Evolutionary conservation across 2,797 vertebrate genomes (phyloP).

Genomic region (Bucorvus abyssinicus): DNA sequence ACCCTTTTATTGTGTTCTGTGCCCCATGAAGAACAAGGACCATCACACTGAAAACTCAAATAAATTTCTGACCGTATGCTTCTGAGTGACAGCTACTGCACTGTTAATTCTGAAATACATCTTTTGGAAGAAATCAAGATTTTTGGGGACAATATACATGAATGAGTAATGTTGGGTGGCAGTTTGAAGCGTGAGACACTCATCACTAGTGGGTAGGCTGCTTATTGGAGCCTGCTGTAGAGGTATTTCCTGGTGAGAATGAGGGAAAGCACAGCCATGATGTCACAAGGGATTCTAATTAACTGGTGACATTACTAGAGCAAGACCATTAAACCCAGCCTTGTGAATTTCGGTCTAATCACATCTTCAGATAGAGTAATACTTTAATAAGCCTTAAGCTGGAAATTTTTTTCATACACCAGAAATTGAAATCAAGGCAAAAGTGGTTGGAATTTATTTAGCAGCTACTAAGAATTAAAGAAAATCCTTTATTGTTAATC

Average conservation of each 20-base stretch:
- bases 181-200: background rate
- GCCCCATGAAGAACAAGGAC: background rate
- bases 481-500: conserved; percentile 6
- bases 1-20: background rate
- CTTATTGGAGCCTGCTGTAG: background rate
- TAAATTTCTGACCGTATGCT: background rate
- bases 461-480: background rate
- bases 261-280: background rate
- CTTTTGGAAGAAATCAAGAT: background rate
- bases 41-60: background rate
- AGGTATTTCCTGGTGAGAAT: background rate
- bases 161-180: background rate
- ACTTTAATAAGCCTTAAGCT: conserved; percentile 40
- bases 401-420: background rate
- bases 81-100: background rate
- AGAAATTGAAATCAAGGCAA: conserved; percentile 7
- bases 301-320: background rate
- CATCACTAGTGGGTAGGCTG: background rate
- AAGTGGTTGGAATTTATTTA: conserved; percentile 26
- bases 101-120: background rate
- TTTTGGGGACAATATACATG: background rate
- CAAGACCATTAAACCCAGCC: background rate
- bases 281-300: background rate
- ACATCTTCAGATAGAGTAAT: conserved; percentile 41
- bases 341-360: conserved; percentile 13